Evolutionary conservation across 2,797 vertebrate species (phyloP).

Genomic region (Molothrus aeneus): DNA sequence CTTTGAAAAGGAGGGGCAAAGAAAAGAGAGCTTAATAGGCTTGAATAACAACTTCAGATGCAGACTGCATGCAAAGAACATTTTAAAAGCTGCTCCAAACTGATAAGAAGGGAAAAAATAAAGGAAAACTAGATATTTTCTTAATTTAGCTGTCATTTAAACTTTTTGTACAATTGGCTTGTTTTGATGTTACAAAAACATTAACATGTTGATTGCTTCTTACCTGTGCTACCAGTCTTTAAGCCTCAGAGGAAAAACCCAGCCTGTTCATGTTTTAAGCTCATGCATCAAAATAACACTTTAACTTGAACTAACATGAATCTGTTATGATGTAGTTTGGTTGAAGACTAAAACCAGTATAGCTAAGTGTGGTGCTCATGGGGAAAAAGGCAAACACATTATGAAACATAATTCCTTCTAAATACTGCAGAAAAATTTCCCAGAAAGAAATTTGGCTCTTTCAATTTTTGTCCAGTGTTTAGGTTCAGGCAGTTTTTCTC

Average conservation of each 20-base stretch:
- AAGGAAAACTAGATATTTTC: background rate
- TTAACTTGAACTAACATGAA: background rate
- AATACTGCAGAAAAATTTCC: background rate
- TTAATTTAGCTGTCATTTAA: background rate
- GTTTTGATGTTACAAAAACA: background rate
- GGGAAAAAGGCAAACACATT: background rate
- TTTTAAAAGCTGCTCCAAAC: background rate
- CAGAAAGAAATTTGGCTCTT: background rate
- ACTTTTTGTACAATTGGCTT: background rate
- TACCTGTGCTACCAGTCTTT: background rate
- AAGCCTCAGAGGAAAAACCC: background rate
- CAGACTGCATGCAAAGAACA: background rate
- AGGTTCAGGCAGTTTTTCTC: background rate
- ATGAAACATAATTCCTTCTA: background rate
- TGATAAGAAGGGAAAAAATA: background rate
- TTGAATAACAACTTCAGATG: background rate
- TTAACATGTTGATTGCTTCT: background rate
- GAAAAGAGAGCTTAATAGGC: background rate
- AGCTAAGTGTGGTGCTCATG: background rate
- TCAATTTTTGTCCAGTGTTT: background rate
- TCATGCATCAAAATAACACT: background rate
- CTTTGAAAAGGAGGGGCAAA: background rate
- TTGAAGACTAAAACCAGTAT: background rate
- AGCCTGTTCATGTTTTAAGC: background rate
- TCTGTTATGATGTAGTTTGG: background rate